These are phyloP conservation scores for Sinotaia quadrata DNA, from an alignment of 2,888 invertebrate species.

Conservation along the genomic window DNA sequence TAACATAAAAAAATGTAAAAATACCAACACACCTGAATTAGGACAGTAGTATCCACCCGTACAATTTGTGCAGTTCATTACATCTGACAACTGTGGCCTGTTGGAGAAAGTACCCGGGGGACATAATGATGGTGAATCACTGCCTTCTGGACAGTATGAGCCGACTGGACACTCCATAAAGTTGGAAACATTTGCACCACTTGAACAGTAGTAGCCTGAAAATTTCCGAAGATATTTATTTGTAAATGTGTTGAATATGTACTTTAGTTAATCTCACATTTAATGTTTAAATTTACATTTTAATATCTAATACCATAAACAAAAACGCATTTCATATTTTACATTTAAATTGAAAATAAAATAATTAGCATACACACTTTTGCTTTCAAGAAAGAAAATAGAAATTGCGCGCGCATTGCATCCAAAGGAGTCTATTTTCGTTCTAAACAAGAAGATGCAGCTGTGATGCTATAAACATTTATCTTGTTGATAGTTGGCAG, in stretches of 20 bases:
- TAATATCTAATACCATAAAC: too few relatives aligned
- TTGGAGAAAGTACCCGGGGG: slow-evolving; percentile 66
- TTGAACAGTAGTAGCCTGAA: slow-evolving; percentile 68
- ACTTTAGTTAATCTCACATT: too few relatives aligned
- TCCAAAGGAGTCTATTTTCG: too few relatives aligned
- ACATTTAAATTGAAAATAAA: neutral
- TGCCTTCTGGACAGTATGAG: slow-evolving; percentile 61
- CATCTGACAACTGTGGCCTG: slow-evolving; percentile 46
- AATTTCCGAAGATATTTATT: too few relatives aligned
- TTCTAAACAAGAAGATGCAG: too few relatives aligned
- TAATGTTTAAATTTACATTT: too few relatives aligned
- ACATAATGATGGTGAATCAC: slow-evolving; percentile 55
- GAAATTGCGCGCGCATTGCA: too few relatives aligned
- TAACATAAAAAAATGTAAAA: too few relatives aligned
- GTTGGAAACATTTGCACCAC: slow-evolving; percentile 53
- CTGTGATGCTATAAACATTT: too few relatives aligned
- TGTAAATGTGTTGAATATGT: too few relatives aligned
- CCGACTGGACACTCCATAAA: slow-evolving; percentile 62
- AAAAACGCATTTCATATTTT: too few relatives aligned
- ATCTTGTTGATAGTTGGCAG: too few relatives aligned
- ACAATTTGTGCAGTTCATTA: slow-evolving; percentile 53
- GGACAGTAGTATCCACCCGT: slow-evolving; percentile 62
- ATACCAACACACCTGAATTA: slow-evolving; percentile 52
- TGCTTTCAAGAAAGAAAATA: neutral
- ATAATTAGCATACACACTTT: neutral